These are phyloP conservation scores for Sandelia bainsii DNA, from an alignment of 2,797 vertebrate genomes.

Conservation along the genomic window DNA sequence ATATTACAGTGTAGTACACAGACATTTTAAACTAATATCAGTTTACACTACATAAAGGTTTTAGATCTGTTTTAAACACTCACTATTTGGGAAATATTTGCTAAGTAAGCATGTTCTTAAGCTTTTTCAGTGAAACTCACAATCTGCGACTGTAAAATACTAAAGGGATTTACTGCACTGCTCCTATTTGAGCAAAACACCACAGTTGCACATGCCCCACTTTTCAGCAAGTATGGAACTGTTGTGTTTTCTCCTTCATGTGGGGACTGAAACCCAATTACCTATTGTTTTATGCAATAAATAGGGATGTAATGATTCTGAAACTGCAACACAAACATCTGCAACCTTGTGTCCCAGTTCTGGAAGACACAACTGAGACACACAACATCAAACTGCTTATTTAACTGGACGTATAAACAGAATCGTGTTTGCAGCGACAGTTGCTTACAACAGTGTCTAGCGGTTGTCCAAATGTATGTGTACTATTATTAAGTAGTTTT, in stretches of 20 bases:
- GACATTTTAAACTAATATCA: background rate
- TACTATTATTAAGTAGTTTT: too few relatives aligned
- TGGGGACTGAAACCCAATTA: background rate
- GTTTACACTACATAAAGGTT: background rate
- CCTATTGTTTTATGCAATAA: background rate
- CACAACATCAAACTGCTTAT: background rate
- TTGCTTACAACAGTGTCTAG: too few relatives aligned
- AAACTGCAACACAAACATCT: too few relatives aligned
- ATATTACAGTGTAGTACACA: background rate
- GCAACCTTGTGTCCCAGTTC: too few relatives aligned
- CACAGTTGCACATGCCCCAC: background rate
- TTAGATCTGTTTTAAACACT: background rate
- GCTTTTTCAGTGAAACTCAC: slow-evolving; percentile 15
- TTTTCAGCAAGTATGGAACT: slow-evolving; percentile 19
- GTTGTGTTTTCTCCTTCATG: background rate
- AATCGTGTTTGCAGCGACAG: too few relatives aligned
- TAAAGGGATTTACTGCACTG: slow-evolving; percentile 14
- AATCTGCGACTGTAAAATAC: slow-evolving; percentile 18
- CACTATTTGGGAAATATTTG: slow-evolving; percentile 9
- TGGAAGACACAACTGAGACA: too few relatives aligned
- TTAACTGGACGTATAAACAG: background rate
- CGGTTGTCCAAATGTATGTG: too few relatives aligned
- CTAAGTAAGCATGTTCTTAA: slow-evolving; percentile 1
- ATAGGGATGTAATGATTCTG: too few relatives aligned
- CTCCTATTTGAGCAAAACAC: slow-evolving; percentile 7